Evolutionary conservation across 1,140 invertebrate species (phyloP), one percentile per base, ranked within the genome.

Genomic region (Trichogramma pretiosum): DNA sequence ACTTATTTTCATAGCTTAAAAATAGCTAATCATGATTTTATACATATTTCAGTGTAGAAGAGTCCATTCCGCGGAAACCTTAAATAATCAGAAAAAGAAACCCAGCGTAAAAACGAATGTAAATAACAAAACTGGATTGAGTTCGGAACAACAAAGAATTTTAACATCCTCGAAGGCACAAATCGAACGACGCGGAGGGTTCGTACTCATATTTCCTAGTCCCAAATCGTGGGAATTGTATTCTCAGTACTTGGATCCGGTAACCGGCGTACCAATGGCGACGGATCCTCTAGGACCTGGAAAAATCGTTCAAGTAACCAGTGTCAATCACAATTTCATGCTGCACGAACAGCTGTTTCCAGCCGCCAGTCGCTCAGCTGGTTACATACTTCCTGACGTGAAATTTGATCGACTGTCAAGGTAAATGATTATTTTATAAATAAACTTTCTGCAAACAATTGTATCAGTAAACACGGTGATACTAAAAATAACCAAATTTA

Each of bases 181-280:
- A 67, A 88, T 90, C 64, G 77, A 80, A 32, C 74, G 92, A 16
- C 74, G 87, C 23, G 91, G 91, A 14, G 90, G 90, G 40, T 97
- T 91, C 71, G 85, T 93, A 22, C 72, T 92, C 19, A 91, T 97
- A 59, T 96, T 94, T 70, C 93, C 93, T 16, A 84, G 87, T 18
- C 76, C 81, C 26, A 88, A 92, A 60, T 85, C 86, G 3, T 93
- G 90, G 89, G 77, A 81, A 61, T 78, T 83, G 56, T 88, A 88
- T 64, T 77, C 80, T 11, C 77, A 81, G 58, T 85, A 83, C 62
- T 66, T 85, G 50, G 85, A 87, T 73, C 70, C 82, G 11, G 67
- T 77, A 30, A 81, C 79, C 30, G 85, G 84, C 42, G 77, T 86
- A 55, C 83, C 84, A 11, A 72, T 84, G 26, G 79, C 76, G 16